These are phyloP conservation scores for Pangasius mekongensis DNA, from an alignment of 2,797 vertebrate species.

Conservation along the genomic window DNA sequence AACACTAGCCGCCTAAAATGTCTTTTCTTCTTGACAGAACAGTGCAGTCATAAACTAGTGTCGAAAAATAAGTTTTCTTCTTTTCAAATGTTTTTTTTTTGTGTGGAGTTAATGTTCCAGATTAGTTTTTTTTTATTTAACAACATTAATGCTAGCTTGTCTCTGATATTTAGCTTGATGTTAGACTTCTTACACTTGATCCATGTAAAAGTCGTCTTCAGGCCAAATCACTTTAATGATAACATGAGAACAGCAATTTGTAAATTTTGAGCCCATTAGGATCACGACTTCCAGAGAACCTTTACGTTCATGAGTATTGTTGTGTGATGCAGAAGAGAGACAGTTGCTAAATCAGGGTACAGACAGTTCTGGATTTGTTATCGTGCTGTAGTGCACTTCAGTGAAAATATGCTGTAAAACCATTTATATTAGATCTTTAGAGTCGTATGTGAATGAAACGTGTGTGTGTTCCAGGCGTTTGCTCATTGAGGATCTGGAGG, in stretches of 20 bases:
- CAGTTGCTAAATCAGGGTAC: too few species aligned
- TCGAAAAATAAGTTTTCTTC: not conserved
- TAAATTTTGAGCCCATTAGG: not conserved
- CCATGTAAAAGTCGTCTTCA: not conserved
- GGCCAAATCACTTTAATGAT: not conserved
- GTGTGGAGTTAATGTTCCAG: not conserved
- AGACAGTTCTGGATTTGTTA: not conserved
- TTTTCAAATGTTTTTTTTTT: not conserved
- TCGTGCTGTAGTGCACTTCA: not conserved
- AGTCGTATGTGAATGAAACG: not conserved
- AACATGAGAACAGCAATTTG: not conserved
- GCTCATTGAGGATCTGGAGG: slow-evolving; percentile 88
- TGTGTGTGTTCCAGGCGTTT: slow-evolving; percentile 75
- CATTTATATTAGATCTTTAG: not conserved
- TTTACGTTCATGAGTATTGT: not conserved
- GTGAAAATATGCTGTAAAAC: not conserved
- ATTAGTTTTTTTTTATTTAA: not conserved
- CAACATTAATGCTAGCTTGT: not conserved
- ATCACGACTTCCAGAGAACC: not conserved
- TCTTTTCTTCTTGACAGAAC: not conserved
- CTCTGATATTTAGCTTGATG: not conserved
- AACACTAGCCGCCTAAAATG: not conserved
- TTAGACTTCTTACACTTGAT: not conserved
- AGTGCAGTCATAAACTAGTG: not conserved
- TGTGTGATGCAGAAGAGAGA: not conserved